Base-by-base conservation (phyloP, 2,113 vertebrate species). In the Grammomys surdaster region DNA sequence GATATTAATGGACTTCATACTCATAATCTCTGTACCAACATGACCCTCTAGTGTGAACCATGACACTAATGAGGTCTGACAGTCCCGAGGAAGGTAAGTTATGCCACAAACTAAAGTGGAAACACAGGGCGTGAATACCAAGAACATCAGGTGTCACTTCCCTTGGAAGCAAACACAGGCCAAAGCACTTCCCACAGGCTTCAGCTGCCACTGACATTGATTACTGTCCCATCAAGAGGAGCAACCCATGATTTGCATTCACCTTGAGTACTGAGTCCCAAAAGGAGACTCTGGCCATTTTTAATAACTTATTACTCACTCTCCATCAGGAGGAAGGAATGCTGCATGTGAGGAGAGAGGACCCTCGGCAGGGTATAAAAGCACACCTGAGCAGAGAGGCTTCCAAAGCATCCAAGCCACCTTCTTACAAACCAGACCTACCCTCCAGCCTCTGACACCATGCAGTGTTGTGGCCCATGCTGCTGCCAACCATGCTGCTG, bases 101-200 rank as follows among this genome's bases (percentile, higher is more conserved):
- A 19, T 16, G 6, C 48, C 16, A 19, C 16, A 78, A 33, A 33
- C 76, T 16, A 54, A 78, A 8, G 17, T 31, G 10, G 28, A 33
- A 54, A 20, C 31, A 54, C 3, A 33, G 28, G 1, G 3, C 9
- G 28, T 33, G 14, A 48, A 31, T 7, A 10, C 3, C 8, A 2
- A 11, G 17, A 54, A 36, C 26, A 28, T 36, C 48, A 80, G 48
- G 16, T 80, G 48, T 36, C 17, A 4, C 17, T 10, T 63, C 16
- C 58, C 58, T 22, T 60, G 58, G 60, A 63, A 63, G 60, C 60
- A 63, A 63, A 63, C 22, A 63, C 60, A 60, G 58, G 2, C 1
- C 5, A n/a, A 56, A 56, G 2, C 3, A 81, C 2, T 58, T 58
- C 33, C 78, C 10, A 13, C 1, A 36, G 67, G 31, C 1, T 70